Base-by-base conservation (phyloP, 2,888 invertebrate species). In the Tachina grossa region DNA sequence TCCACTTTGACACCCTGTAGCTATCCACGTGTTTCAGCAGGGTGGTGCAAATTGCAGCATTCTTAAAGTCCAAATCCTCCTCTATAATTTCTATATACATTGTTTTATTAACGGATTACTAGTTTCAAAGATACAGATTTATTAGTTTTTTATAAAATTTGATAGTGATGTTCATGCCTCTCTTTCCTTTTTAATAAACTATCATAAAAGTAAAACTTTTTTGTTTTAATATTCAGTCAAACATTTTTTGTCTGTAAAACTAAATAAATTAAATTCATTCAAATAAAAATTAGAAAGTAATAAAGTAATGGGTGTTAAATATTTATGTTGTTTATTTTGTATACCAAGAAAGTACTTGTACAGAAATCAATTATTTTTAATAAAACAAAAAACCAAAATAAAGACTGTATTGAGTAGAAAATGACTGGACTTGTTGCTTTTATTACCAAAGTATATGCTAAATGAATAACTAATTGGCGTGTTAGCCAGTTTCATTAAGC, bases 391-490 rank as follows among this genome's bases (percentile, higher is more conserved):
- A 53, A 43, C 1, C 9, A 69, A 43, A 59, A 78, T 39, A 47
- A 78, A 41, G 5, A 77, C 59, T 66, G 59, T 78, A 78, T 74
- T 59, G 19, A 49, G 55, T 43, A 47, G 43, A 8, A 43, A 19
- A n/a, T 61, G 41, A 69, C 19, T 77, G 57, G 57, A 39, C 74
- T 71, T 68, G 53, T 78, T 68, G 63, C 49, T 74, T 77, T 77
- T 72, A 76, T 85, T 83, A 76, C n/a, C 51, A 63, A 76, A 85
- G 68, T 63, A 55, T 83, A 85, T 85, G 85, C 85, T 80, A 85
- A 85, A 68, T 83, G 85, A 83, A 85, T 85, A 80, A 80, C 79
- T 85, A 85, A 85, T 85, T 85, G 76, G 55, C 79, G 76, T 83
- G 76, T 83, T 68, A 85, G 76, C 16, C n/a, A 55, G 66, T 2